Evolutionary conservation across 2,113 vertebrate species (phyloP).

Genomic region (Sinocyclocheilus rhinocerous): DNA sequence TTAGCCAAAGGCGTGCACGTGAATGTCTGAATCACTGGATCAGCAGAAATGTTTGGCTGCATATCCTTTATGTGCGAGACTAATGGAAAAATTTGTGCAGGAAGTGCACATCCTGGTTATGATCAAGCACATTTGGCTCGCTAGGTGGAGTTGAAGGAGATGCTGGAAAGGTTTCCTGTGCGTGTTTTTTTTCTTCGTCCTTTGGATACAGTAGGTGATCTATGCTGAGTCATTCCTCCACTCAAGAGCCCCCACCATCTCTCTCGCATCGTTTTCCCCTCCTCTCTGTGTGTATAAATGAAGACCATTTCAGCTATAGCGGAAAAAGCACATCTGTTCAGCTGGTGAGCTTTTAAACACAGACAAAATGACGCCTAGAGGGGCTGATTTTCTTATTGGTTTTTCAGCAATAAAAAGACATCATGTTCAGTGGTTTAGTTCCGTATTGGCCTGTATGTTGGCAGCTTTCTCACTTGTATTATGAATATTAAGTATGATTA

Average conservation of each 20-base stretch:
- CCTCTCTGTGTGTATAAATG: neutral
- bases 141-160: neutral
- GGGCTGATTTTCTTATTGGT: neutral
- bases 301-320: neutral
- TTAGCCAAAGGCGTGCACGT: neutral
- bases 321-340: neutral
- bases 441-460: neutral
- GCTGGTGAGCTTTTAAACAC: neutral
- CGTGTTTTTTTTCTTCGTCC: neutral
- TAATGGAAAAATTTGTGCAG: neutral
- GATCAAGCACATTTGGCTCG: neutral
- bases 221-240: slow-evolving; percentile 32
- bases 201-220: slow-evolving; percentile 12
- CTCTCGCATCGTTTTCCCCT: neutral
- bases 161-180: neutral
- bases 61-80: neutral
- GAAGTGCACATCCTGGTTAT: slow-evolving; percentile 8
- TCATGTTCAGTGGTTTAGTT: neutral
- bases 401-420: neutral
- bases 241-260: neutral
- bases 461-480: neutral
- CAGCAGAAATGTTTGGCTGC: neutral
- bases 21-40: neutral
- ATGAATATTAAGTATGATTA: neutral
- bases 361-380: neutral